Conservation (phyloP, 2,888 invertebrate species). For the Dynastes hyllus region DNA sequence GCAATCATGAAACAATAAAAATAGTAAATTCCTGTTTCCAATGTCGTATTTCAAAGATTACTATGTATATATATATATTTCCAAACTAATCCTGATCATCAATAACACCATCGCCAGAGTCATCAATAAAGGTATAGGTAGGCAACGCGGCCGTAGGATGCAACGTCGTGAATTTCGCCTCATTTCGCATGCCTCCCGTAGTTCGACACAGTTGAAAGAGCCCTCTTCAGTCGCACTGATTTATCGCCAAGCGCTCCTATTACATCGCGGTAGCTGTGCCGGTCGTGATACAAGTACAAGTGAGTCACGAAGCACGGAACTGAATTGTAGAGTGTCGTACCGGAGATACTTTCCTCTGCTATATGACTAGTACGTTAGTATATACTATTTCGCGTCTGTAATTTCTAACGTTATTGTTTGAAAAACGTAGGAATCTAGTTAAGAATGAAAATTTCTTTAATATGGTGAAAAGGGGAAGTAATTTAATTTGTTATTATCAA, state of each 20-base stretch:
- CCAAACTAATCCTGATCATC: conserved; percentile 30
- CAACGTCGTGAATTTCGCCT: conserved; percentile 39
- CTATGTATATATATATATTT: conserved; percentile 2
- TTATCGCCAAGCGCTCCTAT: conserved; percentile 60
- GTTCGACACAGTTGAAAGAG: conserved; percentile 51
- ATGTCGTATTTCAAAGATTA: not conserved
- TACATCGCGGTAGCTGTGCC: conserved; percentile 54
- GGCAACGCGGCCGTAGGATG: conserved; percentile 34
- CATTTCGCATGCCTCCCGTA: conserved; percentile 55
- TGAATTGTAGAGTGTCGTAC: not conserved
- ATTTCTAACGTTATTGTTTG: too few relatives aligned
- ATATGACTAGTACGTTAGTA: too few relatives aligned
- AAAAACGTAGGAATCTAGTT: too few relatives aligned
- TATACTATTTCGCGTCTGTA: too few relatives aligned
- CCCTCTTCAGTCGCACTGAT: conserved; percentile 61
- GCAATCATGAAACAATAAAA: not conserved
- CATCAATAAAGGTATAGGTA: conserved; percentile 52
- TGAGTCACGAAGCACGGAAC: conserved; percentile 17
- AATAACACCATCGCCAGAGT: conserved; percentile 15
- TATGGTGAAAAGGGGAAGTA: too few relatives aligned
- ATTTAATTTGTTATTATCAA: too few relatives aligned
- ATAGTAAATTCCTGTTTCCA: conserved; percentile 1
- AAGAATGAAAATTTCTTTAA: too few relatives aligned
- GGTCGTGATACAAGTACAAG: conserved; percentile 35
- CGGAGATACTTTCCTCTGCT: not conserved